phyloP scores from a whole-genome alignment of 2,888 invertebrate genomes.

The Drosophila stalkeri region DNA sequence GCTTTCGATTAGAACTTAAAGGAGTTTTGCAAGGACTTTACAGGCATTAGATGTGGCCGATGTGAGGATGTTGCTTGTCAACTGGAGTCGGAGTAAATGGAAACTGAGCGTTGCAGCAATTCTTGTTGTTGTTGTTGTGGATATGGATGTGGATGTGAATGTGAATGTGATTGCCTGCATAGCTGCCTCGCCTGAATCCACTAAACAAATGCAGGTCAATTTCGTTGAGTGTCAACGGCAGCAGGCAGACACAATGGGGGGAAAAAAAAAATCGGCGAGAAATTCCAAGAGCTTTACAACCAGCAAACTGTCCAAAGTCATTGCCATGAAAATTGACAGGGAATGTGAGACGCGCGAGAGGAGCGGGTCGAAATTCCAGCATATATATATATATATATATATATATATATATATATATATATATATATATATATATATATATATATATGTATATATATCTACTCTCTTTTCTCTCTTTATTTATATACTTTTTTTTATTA shows the following conservation, averaged over 20 bases:
- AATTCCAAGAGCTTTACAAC: constrained; percentile 51
- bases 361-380: constrained; percentile 51
- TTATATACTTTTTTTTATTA: background rate
- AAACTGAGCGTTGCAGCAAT: background rate
- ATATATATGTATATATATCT: background rate
- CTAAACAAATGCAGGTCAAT: constrained; percentile 65
- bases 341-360: background rate
- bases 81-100: background rate
- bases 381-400: background rate
- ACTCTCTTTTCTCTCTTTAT: background rate
- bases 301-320: constrained; percentile 43
- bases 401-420: background rate
- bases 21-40: background rate
- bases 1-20: background rate
- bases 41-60: background rate
- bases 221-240: constrained; percentile 34
- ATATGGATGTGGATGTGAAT: no score
- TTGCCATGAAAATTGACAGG: constrained; percentile 32
- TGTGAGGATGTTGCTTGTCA: no score
- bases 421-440: background rate
- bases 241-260: constrained; percentile 26
- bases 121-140: background rate
- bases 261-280: constrained; percentile 45
- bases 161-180: constrained; percentile 5
- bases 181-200: constrained; percentile 12